Base-by-base conservation (phyloP, 2,797 vertebrate species). In the Gambelia wislizenii region DNA sequence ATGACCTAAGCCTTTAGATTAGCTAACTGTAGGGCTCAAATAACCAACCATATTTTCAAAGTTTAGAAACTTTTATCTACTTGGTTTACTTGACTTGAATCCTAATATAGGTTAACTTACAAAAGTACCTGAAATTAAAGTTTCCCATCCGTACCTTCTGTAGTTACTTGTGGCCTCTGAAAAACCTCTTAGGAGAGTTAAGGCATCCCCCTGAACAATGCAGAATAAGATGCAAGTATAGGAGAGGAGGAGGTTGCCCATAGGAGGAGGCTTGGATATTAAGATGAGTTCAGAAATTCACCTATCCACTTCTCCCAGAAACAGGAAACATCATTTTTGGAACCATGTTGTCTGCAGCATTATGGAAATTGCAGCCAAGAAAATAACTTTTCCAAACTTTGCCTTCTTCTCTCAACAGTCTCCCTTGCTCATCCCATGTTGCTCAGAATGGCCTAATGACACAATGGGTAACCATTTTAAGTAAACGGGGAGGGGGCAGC, bases 1-100 rank as follows among this genome's bases (percentile, higher is more conserved):
- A 14, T 1, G 74, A 67, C 54, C 85, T 93, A 87, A 20, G 54
- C 47, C 54, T 22, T 88, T 82, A 14, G 72, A 72, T 25, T 72
- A 13, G 27, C 39, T 76, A 76, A 61, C n/a, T n/a, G n/a, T n/a
- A n/a, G n/a, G n/a, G n/a, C n/a, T n/a, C n/a, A n/a, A n/a, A n/a
- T n/a, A n/a, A 86, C 64, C 18, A 59, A 44, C 25, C 44, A 36
- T 30, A 64, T 81, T 72, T 80, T 20, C 16, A n/a, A 69, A 80
- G 20, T 86, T 80, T 80, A 16, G 39, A 54, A 54, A 54, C 16
- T n/a, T 75, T 85, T 75, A 52, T 4, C 2, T 54, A 39, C 64
- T 47, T 76, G 27, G 33, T 61, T 76, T 25, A 14, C 18, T 25
- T 42, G 36, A 6, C 36, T 54, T 74, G 2, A 36, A 56, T 56